Base-by-base conservation (phyloP, 2,888 invertebrate species). In the Tenthredo livida region DNA sequence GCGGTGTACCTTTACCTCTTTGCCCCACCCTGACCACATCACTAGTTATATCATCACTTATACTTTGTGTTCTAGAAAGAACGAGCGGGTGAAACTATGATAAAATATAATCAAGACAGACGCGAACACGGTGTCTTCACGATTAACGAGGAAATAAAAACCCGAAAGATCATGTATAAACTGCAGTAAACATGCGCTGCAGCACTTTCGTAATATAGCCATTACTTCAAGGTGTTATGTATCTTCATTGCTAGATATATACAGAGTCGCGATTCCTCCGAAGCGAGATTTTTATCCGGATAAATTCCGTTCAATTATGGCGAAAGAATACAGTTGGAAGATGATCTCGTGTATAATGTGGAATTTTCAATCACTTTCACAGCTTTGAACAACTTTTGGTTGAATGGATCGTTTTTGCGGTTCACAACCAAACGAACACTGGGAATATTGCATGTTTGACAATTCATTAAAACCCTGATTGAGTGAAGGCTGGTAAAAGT, bases 1-100 rank as follows among this genome's bases (percentile, higher is more conserved):
- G 40, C 58, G 75, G 84, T 72, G 54, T 84, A 84, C 58, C 73
- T 84, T 75, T 61, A 72, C 84, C 61, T 73, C 73, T 61, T 58
- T 40, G 84, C 84, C 58, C 72, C 25, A 61, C 84, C 72, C 73
- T 43, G 37, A 37, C 73, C 73, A 73, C 58, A 67, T 37, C 54
- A 54, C 73, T 29, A 33, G 58, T 72, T 84, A 73, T 43, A 61
- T 58, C 58, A 58, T 25, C 58, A 33, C 21, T 29, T 58, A 75
- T 75, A 58, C 61, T 6, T 80, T 29, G 37, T 61, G 15, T 21
- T 61, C 40, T 17, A 58, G n/a, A 25, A 80, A 61, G 61, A n/a
- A 29, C 47, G 15, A 2, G 21, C n/a, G 1, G 72, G 72, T 47
- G 4, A 40, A 73, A 12, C 17, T 47, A 5, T 47, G 43, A 54